Conservation (phyloP, 2,888 invertebrate species). For the Torymus auratus region DNA sequence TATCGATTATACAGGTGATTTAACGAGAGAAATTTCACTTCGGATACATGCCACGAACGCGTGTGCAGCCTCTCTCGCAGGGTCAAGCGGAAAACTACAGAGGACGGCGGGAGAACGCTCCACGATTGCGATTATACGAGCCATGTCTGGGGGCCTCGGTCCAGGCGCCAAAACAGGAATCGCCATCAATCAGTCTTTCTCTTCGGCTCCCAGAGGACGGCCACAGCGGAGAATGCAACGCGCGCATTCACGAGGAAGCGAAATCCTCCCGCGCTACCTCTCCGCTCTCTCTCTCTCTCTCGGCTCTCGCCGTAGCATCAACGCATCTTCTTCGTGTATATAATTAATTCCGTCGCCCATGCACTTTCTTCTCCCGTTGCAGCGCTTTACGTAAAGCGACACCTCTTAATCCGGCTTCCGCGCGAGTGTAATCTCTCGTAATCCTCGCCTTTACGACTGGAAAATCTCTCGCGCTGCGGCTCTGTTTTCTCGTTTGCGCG, state of each 20-base stretch:
- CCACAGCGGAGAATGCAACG: not conserved
- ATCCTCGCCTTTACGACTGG: conserved; percentile 16
- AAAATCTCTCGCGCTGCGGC: conserved; percentile 13
- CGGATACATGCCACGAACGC: no score
- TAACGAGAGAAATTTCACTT: no score
- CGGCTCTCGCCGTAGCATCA: not conserved
- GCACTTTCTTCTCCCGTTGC: not conserved
- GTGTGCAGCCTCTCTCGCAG: no score
- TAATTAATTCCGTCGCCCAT: conserved; percentile 21
- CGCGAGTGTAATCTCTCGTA: conserved; percentile 8
- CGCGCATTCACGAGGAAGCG: conserved; percentile 1
- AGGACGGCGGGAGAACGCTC: no score
- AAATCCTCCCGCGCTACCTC: conserved; percentile 5
- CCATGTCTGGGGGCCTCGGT: no score
- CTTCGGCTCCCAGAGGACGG: no score
- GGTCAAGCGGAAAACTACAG: no score
- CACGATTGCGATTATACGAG: no score
- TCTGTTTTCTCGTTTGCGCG: not conserved
- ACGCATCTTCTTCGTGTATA: not conserved
- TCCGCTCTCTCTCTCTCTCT: not conserved
- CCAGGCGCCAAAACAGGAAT: no score
- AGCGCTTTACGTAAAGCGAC: conserved; percentile 42
- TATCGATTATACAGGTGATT: no score
- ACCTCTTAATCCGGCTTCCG: conserved; percentile 13
- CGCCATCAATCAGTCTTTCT: no score